Conservation (phyloP, 2,888 invertebrate species). For the Cosmia trapezina region DNA sequence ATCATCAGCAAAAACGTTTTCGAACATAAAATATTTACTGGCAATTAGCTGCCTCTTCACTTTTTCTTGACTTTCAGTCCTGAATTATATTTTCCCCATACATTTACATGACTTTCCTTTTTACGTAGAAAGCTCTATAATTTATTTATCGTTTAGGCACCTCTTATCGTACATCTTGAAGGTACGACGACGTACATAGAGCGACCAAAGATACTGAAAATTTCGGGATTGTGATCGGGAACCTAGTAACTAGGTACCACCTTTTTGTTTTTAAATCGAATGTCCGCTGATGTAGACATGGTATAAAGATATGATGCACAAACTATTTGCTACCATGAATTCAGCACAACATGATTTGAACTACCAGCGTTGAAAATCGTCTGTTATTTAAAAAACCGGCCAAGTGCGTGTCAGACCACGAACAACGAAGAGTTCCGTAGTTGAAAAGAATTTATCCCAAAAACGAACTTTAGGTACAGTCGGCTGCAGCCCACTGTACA, state of each 20-base stretch:
- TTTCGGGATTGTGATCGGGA: background rate
- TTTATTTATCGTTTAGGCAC: slow-evolving; percentile 42
- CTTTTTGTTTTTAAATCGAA: no score
- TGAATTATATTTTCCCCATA: slow-evolving; percentile 15
- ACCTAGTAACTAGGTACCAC: background rate
- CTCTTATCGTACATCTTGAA: background rate
- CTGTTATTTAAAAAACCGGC: no score
- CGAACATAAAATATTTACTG: slow-evolving; percentile 21
- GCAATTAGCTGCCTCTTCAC: background rate
- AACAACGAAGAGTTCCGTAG: no score
- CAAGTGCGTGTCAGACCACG: no score
- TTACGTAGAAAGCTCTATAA: slow-evolving; percentile 38
- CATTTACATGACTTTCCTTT: slow-evolving; percentile 42
- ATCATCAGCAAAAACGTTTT: background rate
- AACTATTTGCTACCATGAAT: no score
- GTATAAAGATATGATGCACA: no score
- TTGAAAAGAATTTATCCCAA: no score
- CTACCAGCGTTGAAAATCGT: no score
- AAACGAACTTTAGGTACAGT: no score
- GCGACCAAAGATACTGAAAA: background rate
- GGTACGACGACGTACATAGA: background rate
- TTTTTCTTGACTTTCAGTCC: background rate
- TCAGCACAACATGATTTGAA: no score
- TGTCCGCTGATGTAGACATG: no score
- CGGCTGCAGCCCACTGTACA: no score